Evolutionary conservation across 2,888 invertebrate species (phyloP).

Genomic region (Piscicola geometra): DNA sequence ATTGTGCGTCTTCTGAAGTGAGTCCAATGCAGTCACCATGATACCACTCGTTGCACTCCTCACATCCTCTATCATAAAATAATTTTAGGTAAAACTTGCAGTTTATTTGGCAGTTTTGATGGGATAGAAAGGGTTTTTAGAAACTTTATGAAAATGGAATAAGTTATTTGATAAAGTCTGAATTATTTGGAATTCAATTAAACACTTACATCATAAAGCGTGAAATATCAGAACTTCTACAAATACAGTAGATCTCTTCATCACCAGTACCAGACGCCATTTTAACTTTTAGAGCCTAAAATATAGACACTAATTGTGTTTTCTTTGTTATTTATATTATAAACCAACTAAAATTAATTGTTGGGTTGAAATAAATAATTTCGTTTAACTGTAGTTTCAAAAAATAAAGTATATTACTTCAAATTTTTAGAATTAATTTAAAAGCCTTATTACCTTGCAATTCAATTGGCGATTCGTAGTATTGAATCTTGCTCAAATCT

Average conservation of each 20-base stretch:
- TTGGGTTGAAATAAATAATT: too few relatives aligned
- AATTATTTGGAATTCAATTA: not conserved
- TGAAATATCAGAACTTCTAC: constrained; percentile 84
- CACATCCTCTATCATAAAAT: constrained; percentile 72
- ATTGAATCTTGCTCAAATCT: too few relatives aligned
- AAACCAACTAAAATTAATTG: too few relatives aligned
- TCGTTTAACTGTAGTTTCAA: too few relatives aligned
- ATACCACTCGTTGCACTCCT: constrained; percentile 96
- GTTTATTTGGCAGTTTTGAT: not conserved
- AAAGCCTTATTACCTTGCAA: too few relatives aligned
- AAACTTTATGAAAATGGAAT: not conserved
- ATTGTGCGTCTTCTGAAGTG: constrained; percentile 84
- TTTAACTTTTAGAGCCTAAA: too few relatives aligned
- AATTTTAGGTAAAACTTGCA: not conserved
- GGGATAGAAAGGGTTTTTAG: not conserved
- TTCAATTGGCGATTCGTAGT: too few relatives aligned
- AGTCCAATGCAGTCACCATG: constrained; percentile 95
- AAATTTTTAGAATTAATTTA: too few relatives aligned
- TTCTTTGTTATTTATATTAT: too few relatives aligned
- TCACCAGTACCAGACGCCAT: too few relatives aligned
- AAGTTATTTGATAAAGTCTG: not conserved
- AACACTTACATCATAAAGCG: constrained; percentile 86
- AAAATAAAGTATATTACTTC: too few relatives aligned
- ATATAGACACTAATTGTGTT: too few relatives aligned
- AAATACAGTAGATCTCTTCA: constrained; percentile 72